These are phyloP conservation scores for Acanthopleura granulata DNA, from an alignment of 2,888 invertebrate species.

Conservation along the genomic window DNA sequence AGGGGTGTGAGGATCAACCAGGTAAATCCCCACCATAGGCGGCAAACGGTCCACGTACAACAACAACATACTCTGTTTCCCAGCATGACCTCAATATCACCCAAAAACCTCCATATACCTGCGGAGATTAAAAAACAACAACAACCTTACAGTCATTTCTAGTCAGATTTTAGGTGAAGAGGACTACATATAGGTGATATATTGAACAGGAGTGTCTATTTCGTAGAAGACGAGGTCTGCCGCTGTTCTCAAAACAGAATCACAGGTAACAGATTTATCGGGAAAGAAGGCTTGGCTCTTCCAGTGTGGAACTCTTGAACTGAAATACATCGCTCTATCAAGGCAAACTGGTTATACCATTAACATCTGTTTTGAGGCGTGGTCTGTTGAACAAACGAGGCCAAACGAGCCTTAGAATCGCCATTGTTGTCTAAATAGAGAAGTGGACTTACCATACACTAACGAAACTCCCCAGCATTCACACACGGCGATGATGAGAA, in stretches of 20 bases:
- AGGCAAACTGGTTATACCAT: no score
- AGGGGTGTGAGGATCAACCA: slow-evolving; percentile 57
- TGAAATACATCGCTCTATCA: no score
- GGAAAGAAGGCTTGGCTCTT: no score
- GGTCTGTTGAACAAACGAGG: no score
- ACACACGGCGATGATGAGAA: slow-evolving; percentile 78
- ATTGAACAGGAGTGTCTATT: neutral
- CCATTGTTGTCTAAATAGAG: neutral
- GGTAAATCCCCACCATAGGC: slow-evolving; percentile 58
- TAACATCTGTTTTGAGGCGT: no score
- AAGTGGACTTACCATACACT: slow-evolving; percentile 70
- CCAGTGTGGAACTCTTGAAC: no score
- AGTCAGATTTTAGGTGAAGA: no score
- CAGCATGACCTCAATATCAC: slow-evolving; percentile 61
- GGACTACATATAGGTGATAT: no score
- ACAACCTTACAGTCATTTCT: no score
- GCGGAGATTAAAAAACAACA: neutral
- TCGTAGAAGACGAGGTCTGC: no score
- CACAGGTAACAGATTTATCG: no score
- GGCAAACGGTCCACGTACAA: slow-evolving; percentile 49
- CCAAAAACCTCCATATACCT: slow-evolving; percentile 55
- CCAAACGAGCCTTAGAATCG: no score
- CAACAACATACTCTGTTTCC: slow-evolving; percentile 45
- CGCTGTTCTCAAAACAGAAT: neutral
- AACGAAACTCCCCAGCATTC: slow-evolving; percentile 81